phyloP scores from a whole-genome alignment of 2,888 invertebrate genomes.

The Drosophila vallismaia region DNA sequence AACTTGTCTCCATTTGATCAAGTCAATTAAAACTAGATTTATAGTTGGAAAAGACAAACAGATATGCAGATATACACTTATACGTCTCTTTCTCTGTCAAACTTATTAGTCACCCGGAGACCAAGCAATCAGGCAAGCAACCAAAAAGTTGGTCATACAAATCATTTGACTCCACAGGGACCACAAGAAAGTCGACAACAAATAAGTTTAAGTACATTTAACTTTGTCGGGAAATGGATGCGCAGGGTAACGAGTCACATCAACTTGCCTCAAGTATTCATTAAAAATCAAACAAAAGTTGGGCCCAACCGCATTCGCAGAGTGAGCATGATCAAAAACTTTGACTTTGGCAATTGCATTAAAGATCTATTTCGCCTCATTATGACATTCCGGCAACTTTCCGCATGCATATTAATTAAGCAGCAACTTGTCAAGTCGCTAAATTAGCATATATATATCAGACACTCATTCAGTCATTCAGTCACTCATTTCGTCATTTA shows the following conservation, averaged over 20 bases:
- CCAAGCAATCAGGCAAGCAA: conserved; percentile 39
- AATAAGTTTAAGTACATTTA: conserved; percentile 71
- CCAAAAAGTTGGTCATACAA: conserved; percentile 61
- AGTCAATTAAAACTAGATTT: conserved; percentile 66
- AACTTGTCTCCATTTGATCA: conserved; percentile 24
- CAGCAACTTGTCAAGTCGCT: conserved; percentile 48
- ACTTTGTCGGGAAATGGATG: conserved; percentile 38
- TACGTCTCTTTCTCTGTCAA: conserved; percentile 27
- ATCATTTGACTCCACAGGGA: conserved; percentile 39
- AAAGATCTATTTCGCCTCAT: conserved; percentile 69
- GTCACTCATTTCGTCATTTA: conserved; percentile 11
- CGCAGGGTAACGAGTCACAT: conserved; percentile 13
- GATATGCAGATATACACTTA: conserved; percentile 40
- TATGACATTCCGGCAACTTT: conserved; percentile 55
- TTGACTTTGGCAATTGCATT: conserved; percentile 60
- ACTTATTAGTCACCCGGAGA: conserved; percentile 62
- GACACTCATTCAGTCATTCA: conserved; percentile 8
- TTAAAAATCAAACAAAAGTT: conserved; percentile 65
- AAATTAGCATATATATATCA: conserved; percentile 44
- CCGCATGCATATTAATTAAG: conserved; percentile 70
- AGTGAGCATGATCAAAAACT: conserved; percentile 27
- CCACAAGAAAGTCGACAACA: conserved; percentile 61
- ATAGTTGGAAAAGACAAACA: conserved; percentile 60
- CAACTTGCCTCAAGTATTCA: conserved; percentile 55
- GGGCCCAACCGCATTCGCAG: background rate